Conservation (phyloP, 30 jellyfish, hydroid and myxozoan genomes). For the Aurelia coerulea region DNA sequence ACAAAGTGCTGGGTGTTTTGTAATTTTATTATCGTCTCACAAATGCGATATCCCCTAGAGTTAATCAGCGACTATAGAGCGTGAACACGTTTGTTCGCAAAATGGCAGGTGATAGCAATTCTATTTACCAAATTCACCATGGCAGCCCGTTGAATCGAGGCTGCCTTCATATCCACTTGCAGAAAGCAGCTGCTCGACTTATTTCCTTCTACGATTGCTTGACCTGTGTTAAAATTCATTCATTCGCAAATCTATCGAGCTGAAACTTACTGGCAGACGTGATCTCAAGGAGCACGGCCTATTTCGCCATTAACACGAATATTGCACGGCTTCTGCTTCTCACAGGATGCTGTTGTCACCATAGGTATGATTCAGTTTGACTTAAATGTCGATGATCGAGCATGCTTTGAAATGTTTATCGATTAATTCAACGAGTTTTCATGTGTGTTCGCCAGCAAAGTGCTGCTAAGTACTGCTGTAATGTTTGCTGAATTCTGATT, state of each 20-base stretch:
- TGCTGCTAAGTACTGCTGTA: too few relatives aligned
- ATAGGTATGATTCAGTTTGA: too few relatives aligned
- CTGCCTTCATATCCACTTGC: not conserved
- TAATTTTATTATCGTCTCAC: not conserved
- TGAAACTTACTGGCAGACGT: not conserved
- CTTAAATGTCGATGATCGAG: too few relatives aligned
- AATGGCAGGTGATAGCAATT: slow-evolving; percentile 32
- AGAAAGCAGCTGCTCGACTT: slow-evolving; percentile 41
- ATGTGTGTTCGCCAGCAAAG: too few relatives aligned
- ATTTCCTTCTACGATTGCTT: slow-evolving; percentile 12
- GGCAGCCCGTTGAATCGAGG: slow-evolving; percentile 19
- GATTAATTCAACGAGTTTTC: too few relatives aligned
- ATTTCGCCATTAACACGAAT: not conserved
- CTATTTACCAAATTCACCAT: slow-evolving; percentile 16
- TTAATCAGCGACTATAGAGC: not conserved
- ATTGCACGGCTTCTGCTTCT: not conserved
- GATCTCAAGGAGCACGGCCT: not conserved
- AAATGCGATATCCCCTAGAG: not conserved
- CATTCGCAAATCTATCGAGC: slow-evolving; percentile 30
- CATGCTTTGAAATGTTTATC: too few relatives aligned
- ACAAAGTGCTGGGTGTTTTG: too few relatives aligned
- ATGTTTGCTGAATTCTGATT: too few relatives aligned
- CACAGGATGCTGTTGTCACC: too few relatives aligned
- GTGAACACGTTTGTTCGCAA: not conserved
- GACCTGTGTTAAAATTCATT: slow-evolving; percentile 42